Evolutionary conservation across 2,888 invertebrate genomes (phyloP), one percentile per base, ranked within the genome.

Genomic region (Charanyca ferruginea): DNA sequence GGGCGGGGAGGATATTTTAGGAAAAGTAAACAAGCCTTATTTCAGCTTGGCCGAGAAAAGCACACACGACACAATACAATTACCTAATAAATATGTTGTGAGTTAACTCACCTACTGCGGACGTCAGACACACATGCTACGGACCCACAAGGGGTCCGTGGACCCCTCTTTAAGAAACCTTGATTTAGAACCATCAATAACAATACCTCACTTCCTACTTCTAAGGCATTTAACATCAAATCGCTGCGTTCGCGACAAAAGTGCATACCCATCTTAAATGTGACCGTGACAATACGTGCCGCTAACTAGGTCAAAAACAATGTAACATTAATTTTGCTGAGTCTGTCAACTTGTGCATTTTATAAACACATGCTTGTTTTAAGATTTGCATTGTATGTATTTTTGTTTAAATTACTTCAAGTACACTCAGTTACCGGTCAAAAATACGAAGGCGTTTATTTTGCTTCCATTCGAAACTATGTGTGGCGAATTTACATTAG

Each of bases 281-380:
- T 48, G 79, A 52, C 66, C 65, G 49, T 59, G 53, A 18, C 74
- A 53, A 49, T 67, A 81, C 72, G 68, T 75, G 76, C 62, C 45
- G 20, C 3, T 35, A 81, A 79, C 51, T 81, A 51, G 82, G 79
- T 81, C 76, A 45, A 45, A 44, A 44, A 52, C 62, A 45, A 57
- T 48, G 42, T 60, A 55, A 66, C 57, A 60, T 48, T n/a, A n/a
- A n/a, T n/a, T n/a, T 55, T 59, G 71, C 63, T 70, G 54, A 68
- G 57, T 54, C 65, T 54, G 63, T 71, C 53, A 57, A 62, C 32
- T 32, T 22, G n/a, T 20, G 9, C 49, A 62, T 63, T 69, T 78
- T 60, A 71, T 66, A 69, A 81, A 74, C 63, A 78, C 13, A 22
- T 20, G 48, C 35, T n/a, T 54, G 49, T 66, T 58, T 67, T 28